phyloP scores from a whole-genome alignment of 2,113 vertebrate genomes.

The Perognathus longimembris region DNA sequence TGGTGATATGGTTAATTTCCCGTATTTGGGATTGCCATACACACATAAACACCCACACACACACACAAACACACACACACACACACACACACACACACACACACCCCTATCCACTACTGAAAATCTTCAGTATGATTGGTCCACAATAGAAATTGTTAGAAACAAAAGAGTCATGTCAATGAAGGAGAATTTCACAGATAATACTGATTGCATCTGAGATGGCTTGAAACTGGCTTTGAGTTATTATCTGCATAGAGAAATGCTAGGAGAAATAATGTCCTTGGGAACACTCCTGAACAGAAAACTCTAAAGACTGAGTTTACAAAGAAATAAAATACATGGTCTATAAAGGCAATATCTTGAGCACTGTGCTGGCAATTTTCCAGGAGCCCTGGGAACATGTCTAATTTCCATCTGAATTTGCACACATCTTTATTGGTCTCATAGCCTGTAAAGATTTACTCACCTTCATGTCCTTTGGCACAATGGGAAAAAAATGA shows the following conservation, averaged over 20 bases:
- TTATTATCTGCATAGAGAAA: slow-evolving; percentile 71
- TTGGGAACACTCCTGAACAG: slow-evolving; percentile 78
- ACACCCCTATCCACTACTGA: slow-evolving; percentile 12
- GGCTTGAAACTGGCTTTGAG: slow-evolving; percentile 70
- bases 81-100: background rate
- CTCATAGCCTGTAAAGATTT: slow-evolving; percentile 80
- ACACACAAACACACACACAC: background rate
- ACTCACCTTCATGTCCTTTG: slow-evolving; percentile 73
- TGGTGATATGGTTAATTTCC: slow-evolving; percentile 34
- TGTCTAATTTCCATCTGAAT: slow-evolving; percentile 85
- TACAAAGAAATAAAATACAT: slow-evolving; percentile 81
- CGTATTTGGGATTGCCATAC: background rate
- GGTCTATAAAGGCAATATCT: slow-evolving; percentile 76
- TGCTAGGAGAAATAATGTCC: slow-evolving; percentile 76
- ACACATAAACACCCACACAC: background rate
- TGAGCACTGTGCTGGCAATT: slow-evolving; percentile 74
- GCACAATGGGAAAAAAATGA: slow-evolving; percentile 58
- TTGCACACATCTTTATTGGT: slow-evolving; percentile 79
- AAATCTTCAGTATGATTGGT: slow-evolving; percentile 36
- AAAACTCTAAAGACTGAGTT: slow-evolving; percentile 75
- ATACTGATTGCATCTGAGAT: slow-evolving; percentile 69
- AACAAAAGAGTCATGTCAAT: slow-evolving; percentile 57
- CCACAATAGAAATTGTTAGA: slow-evolving; percentile 49
- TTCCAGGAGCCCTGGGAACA: slow-evolving; percentile 82
- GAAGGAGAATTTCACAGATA: slow-evolving; percentile 62